Evolutionary conservation across 2,888 invertebrate genomes (phyloP).

Genomic region (Exephanes ischioxanthus): DNA sequence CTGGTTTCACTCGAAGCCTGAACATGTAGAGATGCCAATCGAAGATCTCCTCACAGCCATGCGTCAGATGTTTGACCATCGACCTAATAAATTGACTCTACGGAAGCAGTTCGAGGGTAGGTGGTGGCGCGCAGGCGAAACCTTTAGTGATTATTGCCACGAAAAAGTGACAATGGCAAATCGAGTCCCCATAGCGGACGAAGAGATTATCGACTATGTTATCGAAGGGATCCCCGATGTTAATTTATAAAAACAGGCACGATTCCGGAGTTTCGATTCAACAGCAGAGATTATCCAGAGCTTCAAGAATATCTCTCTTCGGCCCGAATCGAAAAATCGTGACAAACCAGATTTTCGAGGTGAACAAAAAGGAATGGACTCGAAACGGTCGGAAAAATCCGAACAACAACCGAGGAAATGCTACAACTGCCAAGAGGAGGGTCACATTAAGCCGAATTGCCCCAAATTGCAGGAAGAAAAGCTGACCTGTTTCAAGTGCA

Average conservation of each 20-base stretch:
- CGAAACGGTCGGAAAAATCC: constrained; percentile 2
- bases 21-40: constrained; percentile 46
- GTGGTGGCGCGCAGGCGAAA: constrained; percentile 57
- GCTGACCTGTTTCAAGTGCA: constrained; percentile 10
- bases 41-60: constrained; percentile 60
- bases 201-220: constrained; percentile 67
- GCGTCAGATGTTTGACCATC: constrained; percentile 61
- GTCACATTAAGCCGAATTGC: constrained; percentile 13
- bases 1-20: constrained; percentile 63
- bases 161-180: constrained; percentile 68
- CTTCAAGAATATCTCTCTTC: constrained; percentile 54
- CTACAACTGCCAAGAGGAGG: constrained; percentile 30
- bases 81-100: constrained; percentile 47
- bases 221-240: constrained; percentile 68
- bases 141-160: constrained; percentile 66
- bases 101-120: constrained; percentile 61
- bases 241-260: constrained; percentile 59
- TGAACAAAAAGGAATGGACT: neutral
- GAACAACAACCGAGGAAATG: constrained; percentile 6
- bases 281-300: constrained; percentile 36
- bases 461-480: neutral
- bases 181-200: constrained; percentile 55
- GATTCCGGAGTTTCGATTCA: constrained; percentile 49
- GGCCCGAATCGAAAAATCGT: constrained; percentile 4
- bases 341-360: neutral